Base-by-base conservation (phyloP, 1,140 invertebrate genomes). In the Pseudomyrmex cubaensis region DNA sequence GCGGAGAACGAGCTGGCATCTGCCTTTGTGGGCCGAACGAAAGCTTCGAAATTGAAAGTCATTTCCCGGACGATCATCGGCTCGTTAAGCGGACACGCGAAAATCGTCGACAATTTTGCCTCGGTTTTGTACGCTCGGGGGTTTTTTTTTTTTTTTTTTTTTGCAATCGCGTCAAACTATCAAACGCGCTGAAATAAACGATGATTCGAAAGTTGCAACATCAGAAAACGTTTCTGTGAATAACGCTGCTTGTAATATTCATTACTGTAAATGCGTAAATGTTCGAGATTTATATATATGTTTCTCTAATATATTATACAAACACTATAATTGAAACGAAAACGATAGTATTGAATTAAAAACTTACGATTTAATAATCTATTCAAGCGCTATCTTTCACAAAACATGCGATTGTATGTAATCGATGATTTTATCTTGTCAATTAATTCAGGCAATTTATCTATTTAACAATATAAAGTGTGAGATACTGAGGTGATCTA, bases 41-140 rank as follows among this genome's bases (percentile, higher is more conserved):
- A 80, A 82, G 44, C 73, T 77, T 59, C 66, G 74, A 92, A 92
- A 92, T 86, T 88, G 80, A 91, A 91, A 92, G 91, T 93, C 92
- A 93, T 88, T 92, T 91, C 88, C 90, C 84, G 73, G 63, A 87
- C 75, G 73, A 89, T 89, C 86, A 78, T 88, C 82, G 54, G 83
- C 85, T 88, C 84, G 82, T 88, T 89, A 89, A 76, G 69, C 80
- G 62, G 70, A 85, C 78, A 61, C 61, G 83, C 72, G 82, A 56
- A 84, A 76, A 83, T 84, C 54, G 56, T 63, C 78, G 67, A 62
- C 61, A 69, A 69, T 66, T 82, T 63, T 64, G 48, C 7, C 52
- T 44, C 70, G 69, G 64, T 69, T 70, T 48, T 70, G 44, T 59
- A 20, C 9, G 52, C 64, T 57, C 20, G 20, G 5, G 20, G 5